Percentiles rank a stretch among this genome's conserved stretches.
These are phyloP conservation scores for Microplitis demolitor DNA, from an alignment of 1,140 invertebrate genomes.

Conservation along the genomic window DNA sequence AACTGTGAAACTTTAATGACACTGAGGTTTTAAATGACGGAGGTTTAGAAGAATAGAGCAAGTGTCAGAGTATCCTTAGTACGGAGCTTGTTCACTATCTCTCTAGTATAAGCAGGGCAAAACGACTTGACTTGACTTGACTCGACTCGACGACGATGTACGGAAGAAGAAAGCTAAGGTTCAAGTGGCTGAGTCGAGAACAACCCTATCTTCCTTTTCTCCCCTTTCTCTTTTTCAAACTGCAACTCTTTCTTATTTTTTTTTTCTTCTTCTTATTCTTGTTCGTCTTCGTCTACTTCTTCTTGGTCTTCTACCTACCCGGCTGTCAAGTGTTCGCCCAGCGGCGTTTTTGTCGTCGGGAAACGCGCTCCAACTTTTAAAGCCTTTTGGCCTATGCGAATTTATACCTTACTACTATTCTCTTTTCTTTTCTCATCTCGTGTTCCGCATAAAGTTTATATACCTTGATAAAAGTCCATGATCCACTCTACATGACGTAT, in stretches of 20 bases:
- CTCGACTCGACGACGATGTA: not conserved
- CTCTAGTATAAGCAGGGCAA: not conserved
- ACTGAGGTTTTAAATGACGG: conserved; percentile 37
- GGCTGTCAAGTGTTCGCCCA: conserved; percentile 18
- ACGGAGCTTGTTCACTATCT: conserved; percentile 4
- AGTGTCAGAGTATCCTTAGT: conserved; percentile 29
- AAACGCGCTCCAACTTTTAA: conserved; percentile 15
- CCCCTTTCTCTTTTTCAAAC: too few species aligned
- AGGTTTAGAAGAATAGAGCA: conserved; percentile 29
- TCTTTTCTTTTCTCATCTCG: not conserved
- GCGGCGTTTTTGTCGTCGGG: conserved; percentile 14
- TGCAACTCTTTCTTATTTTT: too few species aligned
- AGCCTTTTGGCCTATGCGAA: not conserved
- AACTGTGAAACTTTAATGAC: conserved; percentile 32
- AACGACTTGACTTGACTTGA: not conserved
- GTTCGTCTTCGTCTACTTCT: not conserved
- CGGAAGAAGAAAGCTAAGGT: conserved; percentile 17
- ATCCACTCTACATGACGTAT: not conserved
- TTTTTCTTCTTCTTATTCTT: not conserved
- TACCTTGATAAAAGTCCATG: not conserved
- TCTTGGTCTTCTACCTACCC: not conserved
- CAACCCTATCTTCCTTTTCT: not conserved
- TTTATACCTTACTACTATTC: not conserved
- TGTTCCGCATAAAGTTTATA: not conserved
- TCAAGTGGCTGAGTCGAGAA: conserved; percentile 21